Conservation (phyloP, 2,797 vertebrate species). For the Natrix natrix region DNA sequence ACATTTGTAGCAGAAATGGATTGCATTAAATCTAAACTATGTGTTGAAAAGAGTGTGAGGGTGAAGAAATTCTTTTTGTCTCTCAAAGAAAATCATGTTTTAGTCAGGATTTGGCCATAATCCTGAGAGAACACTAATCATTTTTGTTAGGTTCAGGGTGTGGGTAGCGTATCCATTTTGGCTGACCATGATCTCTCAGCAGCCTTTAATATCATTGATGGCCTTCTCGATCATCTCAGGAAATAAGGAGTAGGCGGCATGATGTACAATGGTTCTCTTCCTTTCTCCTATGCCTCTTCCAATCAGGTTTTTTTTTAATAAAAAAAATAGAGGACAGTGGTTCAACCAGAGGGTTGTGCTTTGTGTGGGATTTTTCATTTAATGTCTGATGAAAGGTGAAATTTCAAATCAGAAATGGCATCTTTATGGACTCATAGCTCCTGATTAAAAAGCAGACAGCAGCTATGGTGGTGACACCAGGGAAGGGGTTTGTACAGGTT, state of each 20-base stretch:
- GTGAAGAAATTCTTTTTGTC: background rate
- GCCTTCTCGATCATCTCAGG: background rate
- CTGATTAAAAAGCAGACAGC: background rate
- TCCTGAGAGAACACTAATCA: background rate
- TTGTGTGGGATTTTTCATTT: background rate
- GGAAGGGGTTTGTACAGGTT: background rate
- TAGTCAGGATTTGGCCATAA: background rate
- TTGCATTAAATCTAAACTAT: background rate
- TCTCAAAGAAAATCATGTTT: background rate
- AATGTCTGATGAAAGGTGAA: background rate
- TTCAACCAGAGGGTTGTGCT: background rate
- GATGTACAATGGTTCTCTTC: background rate
- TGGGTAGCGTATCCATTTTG: background rate
- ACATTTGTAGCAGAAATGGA: background rate
- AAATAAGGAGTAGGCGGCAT: background rate
- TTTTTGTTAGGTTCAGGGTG: background rate
- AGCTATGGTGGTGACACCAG: background rate
- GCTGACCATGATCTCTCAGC: background rate
- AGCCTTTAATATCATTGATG: background rate
- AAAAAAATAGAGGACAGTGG: background rate
- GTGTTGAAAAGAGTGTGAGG: background rate
- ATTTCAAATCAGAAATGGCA: background rate
- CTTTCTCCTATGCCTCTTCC: background rate
- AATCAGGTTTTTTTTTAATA: background rate
- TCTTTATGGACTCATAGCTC: background rate